Percentiles rank a stretch among this genome's conserved stretches.
These are phyloP conservation scores for Ditula angustiorana DNA, from an alignment of 2,888 invertebrate species.

Conservation along the genomic window DNA sequence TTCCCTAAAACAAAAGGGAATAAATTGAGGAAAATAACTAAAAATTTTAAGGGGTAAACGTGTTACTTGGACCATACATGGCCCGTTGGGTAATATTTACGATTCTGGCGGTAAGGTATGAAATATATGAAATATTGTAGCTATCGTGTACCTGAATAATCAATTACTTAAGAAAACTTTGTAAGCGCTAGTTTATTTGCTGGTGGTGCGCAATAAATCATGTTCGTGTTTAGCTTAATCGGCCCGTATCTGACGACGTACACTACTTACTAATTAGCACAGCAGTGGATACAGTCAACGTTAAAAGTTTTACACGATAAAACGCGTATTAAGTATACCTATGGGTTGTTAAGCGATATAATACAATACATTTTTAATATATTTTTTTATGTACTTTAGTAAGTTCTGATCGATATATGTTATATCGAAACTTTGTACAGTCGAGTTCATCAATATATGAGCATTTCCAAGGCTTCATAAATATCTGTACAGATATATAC, in stretches of 20 bases:
- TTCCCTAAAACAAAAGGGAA: not conserved
- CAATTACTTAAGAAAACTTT: conserved; percentile 22
- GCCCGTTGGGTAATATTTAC: not conserved
- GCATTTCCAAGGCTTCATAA: no score
- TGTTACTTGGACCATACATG: not conserved
- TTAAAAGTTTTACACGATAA: no score
- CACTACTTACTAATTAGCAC: conserved; percentile 30
- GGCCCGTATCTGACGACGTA: conserved; percentile 21
- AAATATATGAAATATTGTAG: conserved; percentile 10
- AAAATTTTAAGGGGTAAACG: conserved; percentile 1
- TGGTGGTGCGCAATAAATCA: conserved; percentile 38
- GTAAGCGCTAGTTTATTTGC: conserved; percentile 33
- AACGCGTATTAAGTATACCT: no score
- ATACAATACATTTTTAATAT: no score
- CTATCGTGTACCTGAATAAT: conserved; percentile 26
- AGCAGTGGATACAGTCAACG: not conserved
- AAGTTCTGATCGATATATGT: no score
- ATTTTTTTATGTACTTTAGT: no score
- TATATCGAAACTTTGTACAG: no score
- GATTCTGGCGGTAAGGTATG: not conserved
- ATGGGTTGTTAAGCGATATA: no score
- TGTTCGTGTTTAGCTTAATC: conserved; percentile 23
- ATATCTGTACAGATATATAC: no score
- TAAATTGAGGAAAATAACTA: not conserved
- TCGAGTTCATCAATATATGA: no score